A percentile compares a stretch with the other conserved stretches of the same genome.
Conservation (phyloP, 2,797 vertebrate species). For the Falco novaeseelandiae region DNA sequence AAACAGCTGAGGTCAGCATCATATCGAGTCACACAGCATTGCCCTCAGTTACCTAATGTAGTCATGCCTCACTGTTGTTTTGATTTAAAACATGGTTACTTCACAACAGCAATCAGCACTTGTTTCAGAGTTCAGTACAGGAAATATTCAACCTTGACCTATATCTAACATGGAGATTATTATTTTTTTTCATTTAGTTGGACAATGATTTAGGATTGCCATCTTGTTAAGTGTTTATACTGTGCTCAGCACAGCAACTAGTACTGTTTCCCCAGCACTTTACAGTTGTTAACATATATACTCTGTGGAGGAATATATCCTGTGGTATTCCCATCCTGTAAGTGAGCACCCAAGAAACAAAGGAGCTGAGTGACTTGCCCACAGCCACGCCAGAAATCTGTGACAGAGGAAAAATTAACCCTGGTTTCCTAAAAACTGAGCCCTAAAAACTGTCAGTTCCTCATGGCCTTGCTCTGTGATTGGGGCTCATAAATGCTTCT, state of each 20-base stretch:
- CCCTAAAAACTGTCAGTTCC: not conserved
- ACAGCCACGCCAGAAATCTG: not conserved
- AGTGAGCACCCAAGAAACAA: not conserved
- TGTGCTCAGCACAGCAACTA: not conserved
- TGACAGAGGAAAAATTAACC: not conserved
- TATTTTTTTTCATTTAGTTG: not conserved
- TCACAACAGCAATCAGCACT: conserved; percentile 9
- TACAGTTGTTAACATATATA: not conserved
- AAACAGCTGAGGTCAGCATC: conserved; percentile 48
- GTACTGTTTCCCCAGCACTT: not conserved
- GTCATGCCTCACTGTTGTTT: conserved; percentile 27
- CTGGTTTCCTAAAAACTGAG: not conserved
- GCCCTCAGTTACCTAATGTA: conserved; percentile 21
- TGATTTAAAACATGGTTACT: conserved; percentile 24
- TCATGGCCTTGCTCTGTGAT: not conserved
- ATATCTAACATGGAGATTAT: not conserved
- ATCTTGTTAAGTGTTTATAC: not conserved
- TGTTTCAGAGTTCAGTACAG: conserved; percentile 23
- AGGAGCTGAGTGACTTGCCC: not conserved
- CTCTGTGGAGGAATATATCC: not conserved
- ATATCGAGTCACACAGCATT: conserved; percentile 4
- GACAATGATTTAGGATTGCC: conserved; percentile 28
- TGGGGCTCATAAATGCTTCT: not conserved
- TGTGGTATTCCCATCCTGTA: not conserved
- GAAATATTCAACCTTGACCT: conserved; percentile 37